Conservation (phyloP, 2,797 vertebrate species). For the Buphagus erythrorhynchus region DNA sequence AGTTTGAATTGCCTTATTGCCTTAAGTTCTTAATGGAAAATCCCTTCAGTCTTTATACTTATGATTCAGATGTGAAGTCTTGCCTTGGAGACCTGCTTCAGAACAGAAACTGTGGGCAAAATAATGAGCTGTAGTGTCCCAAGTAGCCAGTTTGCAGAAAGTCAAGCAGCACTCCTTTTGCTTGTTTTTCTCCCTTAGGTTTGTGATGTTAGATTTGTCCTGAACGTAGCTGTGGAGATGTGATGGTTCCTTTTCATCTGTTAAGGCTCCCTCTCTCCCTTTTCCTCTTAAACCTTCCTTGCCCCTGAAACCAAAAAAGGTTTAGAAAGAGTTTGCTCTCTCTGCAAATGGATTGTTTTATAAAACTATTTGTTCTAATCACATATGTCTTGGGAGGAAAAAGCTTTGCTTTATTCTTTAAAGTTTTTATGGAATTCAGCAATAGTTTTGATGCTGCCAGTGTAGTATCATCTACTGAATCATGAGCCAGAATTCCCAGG, state of each 20-base stretch:
- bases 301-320: neutral
- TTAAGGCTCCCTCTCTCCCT: neutral
- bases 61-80: neutral
- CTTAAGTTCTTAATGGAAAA: neutral
- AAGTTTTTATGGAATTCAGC: neutral
- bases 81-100: neutral
- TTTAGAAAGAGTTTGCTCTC: neutral
- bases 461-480: neutral
- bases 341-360: fast-evolving
- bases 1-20: neutral
- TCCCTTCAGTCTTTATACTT: neutral
- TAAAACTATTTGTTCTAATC: neutral
- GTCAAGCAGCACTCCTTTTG: neutral
- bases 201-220: neutral
- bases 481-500: neutral
- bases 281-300: neutral
- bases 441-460: neutral
- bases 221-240: fast-evolving
- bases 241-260: neutral
- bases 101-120: neutral
- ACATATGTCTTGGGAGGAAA: neutral
- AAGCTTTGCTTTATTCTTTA: neutral
- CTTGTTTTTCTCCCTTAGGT: neutral
- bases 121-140: neutral
- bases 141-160: neutral